Evolutionary conservation across 2,888 invertebrate species (phyloP).

Genomic region (Torymus texanus): DNA sequence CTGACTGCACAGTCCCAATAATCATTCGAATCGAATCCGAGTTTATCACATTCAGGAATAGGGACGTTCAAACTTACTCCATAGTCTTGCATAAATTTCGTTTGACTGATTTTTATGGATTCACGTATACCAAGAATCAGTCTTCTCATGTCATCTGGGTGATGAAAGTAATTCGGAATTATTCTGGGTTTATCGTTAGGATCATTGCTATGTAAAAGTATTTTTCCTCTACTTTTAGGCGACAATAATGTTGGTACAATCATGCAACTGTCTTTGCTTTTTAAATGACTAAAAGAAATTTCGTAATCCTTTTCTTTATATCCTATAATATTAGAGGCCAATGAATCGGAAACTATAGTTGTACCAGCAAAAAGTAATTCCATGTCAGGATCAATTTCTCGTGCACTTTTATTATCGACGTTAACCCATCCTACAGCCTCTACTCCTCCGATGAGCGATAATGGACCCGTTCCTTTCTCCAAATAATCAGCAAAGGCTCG

Average conservation of each 20-base stretch:
- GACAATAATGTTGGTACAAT: conserved; percentile 77
- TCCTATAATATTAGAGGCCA: conserved; percentile 76
- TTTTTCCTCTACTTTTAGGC: conserved; percentile 80
- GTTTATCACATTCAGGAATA: conserved; percentile 78
- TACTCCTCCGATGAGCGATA: too few species aligned
- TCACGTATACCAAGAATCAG: conserved; percentile 79
- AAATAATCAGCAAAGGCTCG: too few species aligned
- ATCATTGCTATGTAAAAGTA: conserved; percentile 80
- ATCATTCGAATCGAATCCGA: conserved; percentile 79
- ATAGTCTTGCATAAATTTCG: conserved; percentile 79
- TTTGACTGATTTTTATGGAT: conserved; percentile 78
- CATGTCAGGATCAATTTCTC: conserved; percentile 81
- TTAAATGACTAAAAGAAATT: conserved; percentile 78
- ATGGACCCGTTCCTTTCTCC: too few species aligned
- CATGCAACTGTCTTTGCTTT: conserved; percentile 73
- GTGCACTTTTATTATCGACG: conserved; percentile 77
- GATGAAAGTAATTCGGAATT: conserved; percentile 82
- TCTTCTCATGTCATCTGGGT: conserved; percentile 80
- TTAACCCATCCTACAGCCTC: too few species aligned
- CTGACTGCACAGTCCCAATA: conserved; percentile 83
- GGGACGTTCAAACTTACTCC: conserved; percentile 77
- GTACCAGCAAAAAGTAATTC: conserved; percentile 82
- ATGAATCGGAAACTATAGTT: conserved; percentile 77
- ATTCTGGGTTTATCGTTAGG: conserved; percentile 81
- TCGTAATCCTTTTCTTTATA: conserved; percentile 78